Conservation (phyloP, 2,888 invertebrate species). For the Archips crataeganus region DNA sequence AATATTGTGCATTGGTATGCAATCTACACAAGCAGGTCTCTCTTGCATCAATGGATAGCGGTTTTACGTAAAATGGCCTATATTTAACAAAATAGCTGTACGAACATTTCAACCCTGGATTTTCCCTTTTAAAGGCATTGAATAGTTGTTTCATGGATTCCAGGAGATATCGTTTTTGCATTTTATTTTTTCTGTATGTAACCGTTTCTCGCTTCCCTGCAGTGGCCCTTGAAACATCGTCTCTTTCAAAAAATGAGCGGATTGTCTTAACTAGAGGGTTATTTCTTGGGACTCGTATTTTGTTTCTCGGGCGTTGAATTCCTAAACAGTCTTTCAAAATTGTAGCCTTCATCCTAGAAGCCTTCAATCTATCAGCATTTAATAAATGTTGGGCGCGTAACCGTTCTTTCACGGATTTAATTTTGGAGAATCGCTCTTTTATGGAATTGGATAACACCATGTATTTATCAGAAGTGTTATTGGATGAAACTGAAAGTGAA, state of each 20-base stretch:
- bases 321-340: too few species aligned
- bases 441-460: too few species aligned
- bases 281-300: too few species aligned
- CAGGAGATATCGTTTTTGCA: constrained; percentile 1
- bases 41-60: constrained; percentile 14
- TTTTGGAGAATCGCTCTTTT: too few species aligned
- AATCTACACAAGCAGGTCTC: constrained; percentile 12
- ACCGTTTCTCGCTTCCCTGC: constrained; percentile 24
- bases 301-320: too few species aligned
- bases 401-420: too few species aligned
- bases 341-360: too few species aligned
- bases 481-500: too few species aligned
- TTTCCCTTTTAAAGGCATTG: constrained; percentile 10
- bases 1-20: constrained; percentile 6
- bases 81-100: constrained; percentile 10
- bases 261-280: constrained; percentile 5
- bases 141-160: constrained; percentile 12
- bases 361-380: too few species aligned
- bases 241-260: constrained; percentile 5
- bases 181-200: constrained; percentile 13
- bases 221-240: constrained; percentile 2
- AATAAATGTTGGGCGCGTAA: too few species aligned
- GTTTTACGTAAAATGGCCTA: constrained; percentile 1
- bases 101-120: constrained; percentile 7
- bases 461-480: too few species aligned